Evolutionary conservation across 2,888 invertebrate species (phyloP), one percentile per base, ranked within the genome.

Genomic region (Megaustenia siamemsis): DNA sequence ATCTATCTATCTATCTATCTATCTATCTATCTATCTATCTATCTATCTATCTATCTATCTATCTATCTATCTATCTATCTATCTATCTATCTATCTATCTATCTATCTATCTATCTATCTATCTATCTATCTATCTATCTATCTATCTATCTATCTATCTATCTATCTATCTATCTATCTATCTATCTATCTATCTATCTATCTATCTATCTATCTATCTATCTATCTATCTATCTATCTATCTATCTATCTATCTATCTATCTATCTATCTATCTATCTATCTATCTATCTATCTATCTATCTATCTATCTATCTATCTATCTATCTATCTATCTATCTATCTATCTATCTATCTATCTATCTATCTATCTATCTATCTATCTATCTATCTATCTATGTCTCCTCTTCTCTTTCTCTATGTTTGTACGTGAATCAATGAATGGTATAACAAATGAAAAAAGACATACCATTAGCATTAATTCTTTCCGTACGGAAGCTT

Each of bases 261-360:
- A 21, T 21, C 53, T 53, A 53, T 21, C 60, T 60, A 15, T 60
- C 60, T 60, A 6, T 28, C 60, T 60, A 15, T 28, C 28, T 60
- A 15, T 28, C n/a, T 69, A 21, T 66, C 66, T 21, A 66, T 32
- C 66, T 66, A 66, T 32, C 66, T 66, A 66, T 66, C 66, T 66
- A 66, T 66, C 28, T 66, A 32, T 66, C 66, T 66, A 21, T 66
- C 66, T 66, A 66, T 21, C 32, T 66, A 66, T 35, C 66, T 35
- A 35, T 66, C 66, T 66, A 66, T 66, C 66, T 66, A 66, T 66
- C 66, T 66, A 66, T 66, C 66, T 38, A 69, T 69, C 38, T 38
- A 69, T 69, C 38, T 69, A 38, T 69, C 38, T 69, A 69, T 69
- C 35, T 38, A 38, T 69, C 38, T 69, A 69, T 69, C 38, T 69